A percentile compares a stretch with the other conserved stretches of the same genome.
Conservation (phyloP, 2,113 vertebrate species). For the Corythornis madagascariensis region DNA sequence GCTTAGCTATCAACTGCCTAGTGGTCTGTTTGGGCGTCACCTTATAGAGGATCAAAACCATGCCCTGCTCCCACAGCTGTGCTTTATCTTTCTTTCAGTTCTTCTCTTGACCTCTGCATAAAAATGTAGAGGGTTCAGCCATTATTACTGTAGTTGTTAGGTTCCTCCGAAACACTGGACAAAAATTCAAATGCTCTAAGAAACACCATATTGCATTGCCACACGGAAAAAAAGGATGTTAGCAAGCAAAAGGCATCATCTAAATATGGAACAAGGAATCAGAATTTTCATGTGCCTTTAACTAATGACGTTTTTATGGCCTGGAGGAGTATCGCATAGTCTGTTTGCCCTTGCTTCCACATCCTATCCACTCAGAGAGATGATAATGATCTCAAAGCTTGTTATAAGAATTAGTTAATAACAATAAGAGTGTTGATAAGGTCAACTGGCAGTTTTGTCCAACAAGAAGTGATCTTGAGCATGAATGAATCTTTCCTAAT, state of each 20-base stretch:
- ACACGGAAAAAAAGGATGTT: background rate
- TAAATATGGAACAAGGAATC: background rate
- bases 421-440: background rate
- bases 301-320: background rate
- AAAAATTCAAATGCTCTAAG: background rate
- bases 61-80: background rate
- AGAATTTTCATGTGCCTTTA: background rate
- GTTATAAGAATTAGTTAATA: conserved; percentile 36
- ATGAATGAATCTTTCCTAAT: conserved; percentile 3
- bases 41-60: background rate
- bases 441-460: background rate
- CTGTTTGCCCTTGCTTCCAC: background rate
- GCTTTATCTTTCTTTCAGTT: background rate
- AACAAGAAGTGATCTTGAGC: background rate
- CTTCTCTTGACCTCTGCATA: background rate
- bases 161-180: background rate
- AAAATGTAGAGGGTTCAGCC: background rate
- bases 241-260: background rate
- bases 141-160: background rate
- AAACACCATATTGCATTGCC: background rate
- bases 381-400: conserved; percentile 1
- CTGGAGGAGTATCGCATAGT: background rate
- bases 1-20: background rate
- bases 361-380: background rate
- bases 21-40: background rate